Conservation (phyloP, 2,797 vertebrate genomes). For the Agapornis canus region DNA sequence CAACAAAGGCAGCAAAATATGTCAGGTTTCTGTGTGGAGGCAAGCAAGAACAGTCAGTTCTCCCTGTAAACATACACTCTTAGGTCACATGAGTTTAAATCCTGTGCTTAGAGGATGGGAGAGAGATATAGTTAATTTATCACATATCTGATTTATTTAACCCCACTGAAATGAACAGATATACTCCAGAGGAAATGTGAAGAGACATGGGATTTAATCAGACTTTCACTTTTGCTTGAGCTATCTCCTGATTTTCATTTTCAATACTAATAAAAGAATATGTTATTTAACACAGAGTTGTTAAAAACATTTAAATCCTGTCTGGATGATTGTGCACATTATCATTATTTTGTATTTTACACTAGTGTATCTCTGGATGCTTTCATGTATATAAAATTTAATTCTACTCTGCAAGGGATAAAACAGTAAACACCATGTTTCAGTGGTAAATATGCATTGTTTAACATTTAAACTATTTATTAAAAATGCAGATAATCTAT, state of each 20-base stretch:
- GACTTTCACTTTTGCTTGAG: background rate
- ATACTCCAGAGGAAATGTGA: background rate
- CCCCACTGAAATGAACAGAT: background rate
- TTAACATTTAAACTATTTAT: constrained; percentile 23
- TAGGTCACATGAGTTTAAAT: background rate
- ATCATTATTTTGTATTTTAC: constrained; percentile 18
- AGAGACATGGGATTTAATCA: background rate
- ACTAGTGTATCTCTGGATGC: background rate
- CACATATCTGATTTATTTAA: background rate
- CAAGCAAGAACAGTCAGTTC: background rate
- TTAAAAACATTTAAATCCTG: background rate
- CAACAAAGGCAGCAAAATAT: accelerated
- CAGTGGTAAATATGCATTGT: background rate
- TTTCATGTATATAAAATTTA: constrained; percentile 13
- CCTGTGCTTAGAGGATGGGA: background rate
- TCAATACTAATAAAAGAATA: background rate
- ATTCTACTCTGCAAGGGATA: background rate
- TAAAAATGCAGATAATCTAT: constrained; percentile 5
- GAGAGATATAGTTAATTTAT: background rate
- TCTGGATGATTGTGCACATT: background rate
- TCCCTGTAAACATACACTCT: background rate
- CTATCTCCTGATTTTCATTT: background rate
- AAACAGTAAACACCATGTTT: background rate
- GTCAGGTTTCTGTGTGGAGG: background rate
- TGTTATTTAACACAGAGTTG: background rate